These are phyloP conservation scores for Cotesia chilonis DNA, from an alignment of 1,140 invertebrate species.

Conservation along the genomic window DNA sequence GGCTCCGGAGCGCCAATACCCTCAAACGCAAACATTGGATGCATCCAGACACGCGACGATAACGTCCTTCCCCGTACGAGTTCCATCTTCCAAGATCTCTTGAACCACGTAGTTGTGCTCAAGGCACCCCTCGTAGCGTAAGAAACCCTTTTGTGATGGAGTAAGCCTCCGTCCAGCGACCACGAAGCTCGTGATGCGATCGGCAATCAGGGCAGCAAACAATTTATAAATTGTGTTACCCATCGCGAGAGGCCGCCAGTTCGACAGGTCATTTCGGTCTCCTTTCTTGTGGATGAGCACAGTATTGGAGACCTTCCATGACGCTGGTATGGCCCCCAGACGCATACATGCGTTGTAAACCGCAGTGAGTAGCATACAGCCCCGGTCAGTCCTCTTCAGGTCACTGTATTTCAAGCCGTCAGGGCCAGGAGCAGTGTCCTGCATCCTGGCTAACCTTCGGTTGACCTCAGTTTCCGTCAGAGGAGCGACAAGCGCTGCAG, in stretches of 20 bases:
- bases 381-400: neutral
- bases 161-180: constrained; percentile 34
- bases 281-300: constrained; percentile 54
- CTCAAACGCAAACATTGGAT: constrained; percentile 45
- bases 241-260: constrained; percentile 56
- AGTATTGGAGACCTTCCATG: constrained; percentile 43
- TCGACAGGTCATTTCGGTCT: constrained; percentile 40
- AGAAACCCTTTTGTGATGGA: constrained; percentile 47
- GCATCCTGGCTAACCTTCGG: neutral
- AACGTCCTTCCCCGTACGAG: constrained; percentile 28
- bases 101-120: constrained; percentile 54
- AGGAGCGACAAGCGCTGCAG: neutral
- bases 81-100: constrained; percentile 27
- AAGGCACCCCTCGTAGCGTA: constrained; percentile 49
- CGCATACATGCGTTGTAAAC: neutral
- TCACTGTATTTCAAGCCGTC: neutral
- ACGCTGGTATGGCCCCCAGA: constrained; percentile 3
- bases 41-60: constrained; percentile 53
- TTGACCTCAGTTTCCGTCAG: neutral
- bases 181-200: constrained; percentile 40
- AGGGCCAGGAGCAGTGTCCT: neutral
- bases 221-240: constrained; percentile 51
- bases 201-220: constrained; percentile 47
- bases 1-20: constrained; percentile 18
- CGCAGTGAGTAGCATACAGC: neutral